Base-by-base conservation (phyloP, 1,140 invertebrate genomes). In the Aphidius ervi region DNA sequence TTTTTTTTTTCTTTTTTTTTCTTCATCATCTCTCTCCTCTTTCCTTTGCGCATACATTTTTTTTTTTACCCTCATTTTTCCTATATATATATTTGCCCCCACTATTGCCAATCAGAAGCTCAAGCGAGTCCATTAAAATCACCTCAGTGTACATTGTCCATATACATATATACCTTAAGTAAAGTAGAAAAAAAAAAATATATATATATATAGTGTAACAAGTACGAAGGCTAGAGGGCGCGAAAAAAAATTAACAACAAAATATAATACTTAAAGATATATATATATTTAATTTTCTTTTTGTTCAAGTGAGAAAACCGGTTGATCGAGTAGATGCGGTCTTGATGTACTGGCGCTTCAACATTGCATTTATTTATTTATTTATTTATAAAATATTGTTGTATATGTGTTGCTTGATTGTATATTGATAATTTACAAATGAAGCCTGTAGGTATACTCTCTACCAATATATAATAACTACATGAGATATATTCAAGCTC, bases 281-380 rank as follows among this genome's bases (percentile, higher is more conserved):
- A 2, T 23, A 23, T 23, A 31, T 31, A 31, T 31, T 31, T 31
- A 31, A 31, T 31, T 31, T 31, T 31, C 46, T 16, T 52, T 57
- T 62, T 62, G 47, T 62, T 53, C 9, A 46, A 37, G 60, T 45
- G 55, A 55, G 10, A 43, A 56, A 62, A 62, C 60, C 60, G 60
- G 60, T 62, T 62, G 48, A 48, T 40, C 46, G 9, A 16, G 10
- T 41, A 45, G 52, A 49, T 48, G 16, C 16, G 46, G 47, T 41
- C 41, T 40, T 54, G 43, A 37, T 31, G 23, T 31, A 31, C 23
- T 31, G 23, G 23, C 23, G 23, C 23, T 31, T 31, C 23, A 31
- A 3, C 23, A 31, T 31, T 31, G 23, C 23, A 31, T 31, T 31
- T 31, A 31, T 31, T 3, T 31, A 31, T 23, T 23, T 23, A 23